Evolutionary conservation across 1,140 invertebrate genomes (phyloP).

Genomic region (Drosophila pruinosa): DNA sequence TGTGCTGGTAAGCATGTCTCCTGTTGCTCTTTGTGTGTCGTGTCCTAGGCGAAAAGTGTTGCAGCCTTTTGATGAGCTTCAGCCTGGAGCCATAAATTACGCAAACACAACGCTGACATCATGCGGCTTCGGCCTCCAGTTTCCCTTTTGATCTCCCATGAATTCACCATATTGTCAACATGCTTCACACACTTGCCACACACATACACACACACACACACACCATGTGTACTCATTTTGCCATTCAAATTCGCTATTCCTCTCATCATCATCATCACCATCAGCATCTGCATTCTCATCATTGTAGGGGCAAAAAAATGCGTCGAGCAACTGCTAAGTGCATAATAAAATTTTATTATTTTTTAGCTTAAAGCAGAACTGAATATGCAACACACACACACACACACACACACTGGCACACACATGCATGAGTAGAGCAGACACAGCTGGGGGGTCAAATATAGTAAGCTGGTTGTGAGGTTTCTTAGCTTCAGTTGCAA

Average conservation of each 20-base stretch:
- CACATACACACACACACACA: background rate
- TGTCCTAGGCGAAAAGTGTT: conserved; percentile 7
- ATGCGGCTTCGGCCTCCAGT: background rate
- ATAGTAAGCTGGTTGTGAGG: background rate
- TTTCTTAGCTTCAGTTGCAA: conserved; percentile 21
- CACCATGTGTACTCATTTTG: too few relatives aligned
- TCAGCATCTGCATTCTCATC: conserved; percentile 31
- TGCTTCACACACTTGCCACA: background rate
- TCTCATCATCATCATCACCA: conserved; percentile 30
- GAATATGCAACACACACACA: conserved; percentile 37
- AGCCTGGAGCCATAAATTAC: conserved; percentile 53
- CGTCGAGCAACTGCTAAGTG: conserved; percentile 57
- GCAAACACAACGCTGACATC: conserved; percentile 40
- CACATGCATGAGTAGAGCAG: background rate
- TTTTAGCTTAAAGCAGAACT: conserved; percentile 61
- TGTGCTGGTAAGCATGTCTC: background rate
- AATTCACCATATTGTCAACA: conserved; percentile 14
- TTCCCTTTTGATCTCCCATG: background rate
- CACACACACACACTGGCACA: conserved; percentile 2
- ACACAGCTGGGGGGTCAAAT: conserved; percentile 4
- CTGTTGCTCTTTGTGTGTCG: conserved; percentile 1
- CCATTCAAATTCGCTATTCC: background rate
- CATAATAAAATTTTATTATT: conserved; percentile 77
- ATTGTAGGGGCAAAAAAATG: conserved; percentile 20
- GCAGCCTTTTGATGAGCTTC: conserved; percentile 16